A percentile compares a stretch with the other conserved stretches of the same genome.
These are phyloP conservation scores for Leptura quadrifasciata DNA, from an alignment of 2,888 invertebrate species.

Conservation along the genomic window DNA sequence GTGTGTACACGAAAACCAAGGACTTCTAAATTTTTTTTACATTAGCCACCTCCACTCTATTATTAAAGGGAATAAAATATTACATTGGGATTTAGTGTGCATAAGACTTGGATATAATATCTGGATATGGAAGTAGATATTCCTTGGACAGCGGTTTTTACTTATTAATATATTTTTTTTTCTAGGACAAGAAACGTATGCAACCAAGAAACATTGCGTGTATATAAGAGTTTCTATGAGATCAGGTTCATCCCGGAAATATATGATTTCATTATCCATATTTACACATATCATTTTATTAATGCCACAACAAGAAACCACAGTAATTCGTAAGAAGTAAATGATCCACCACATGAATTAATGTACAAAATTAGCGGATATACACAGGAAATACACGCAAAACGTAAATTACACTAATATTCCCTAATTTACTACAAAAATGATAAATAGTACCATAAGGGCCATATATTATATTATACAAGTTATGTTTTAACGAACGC, in stretches of 20 bases:
- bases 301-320: neutral
- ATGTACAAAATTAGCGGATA: neutral
- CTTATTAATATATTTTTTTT: too few relatives aligned
- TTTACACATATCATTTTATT: neutral
- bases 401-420: slow-evolving; percentile 1
- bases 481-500: neutral
- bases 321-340: neutral
- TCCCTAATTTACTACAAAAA: neutral
- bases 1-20: too few relatives aligned
- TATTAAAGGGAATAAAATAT: too few relatives aligned
- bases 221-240: too few relatives aligned
- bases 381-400: slow-evolving; percentile 4
- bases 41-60: too few relatives aligned
- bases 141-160: too few relatives aligned
- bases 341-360: neutral
- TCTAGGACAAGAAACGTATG: too few relatives aligned
- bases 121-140: too few relatives aligned
- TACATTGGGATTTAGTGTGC: too few relatives aligned
- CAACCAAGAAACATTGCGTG: too few relatives aligned
- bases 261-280: slow-evolving; percentile 1
- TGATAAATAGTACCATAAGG: slow-evolving; percentile 3
- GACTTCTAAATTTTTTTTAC: too few relatives aligned
- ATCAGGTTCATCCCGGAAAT: neutral
- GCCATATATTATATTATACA: slow-evolving; percentile 1
- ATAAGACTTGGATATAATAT: too few relatives aligned